Conservation (phyloP, 2,888 invertebrate species). For the Mimachlamys varia region DNA sequence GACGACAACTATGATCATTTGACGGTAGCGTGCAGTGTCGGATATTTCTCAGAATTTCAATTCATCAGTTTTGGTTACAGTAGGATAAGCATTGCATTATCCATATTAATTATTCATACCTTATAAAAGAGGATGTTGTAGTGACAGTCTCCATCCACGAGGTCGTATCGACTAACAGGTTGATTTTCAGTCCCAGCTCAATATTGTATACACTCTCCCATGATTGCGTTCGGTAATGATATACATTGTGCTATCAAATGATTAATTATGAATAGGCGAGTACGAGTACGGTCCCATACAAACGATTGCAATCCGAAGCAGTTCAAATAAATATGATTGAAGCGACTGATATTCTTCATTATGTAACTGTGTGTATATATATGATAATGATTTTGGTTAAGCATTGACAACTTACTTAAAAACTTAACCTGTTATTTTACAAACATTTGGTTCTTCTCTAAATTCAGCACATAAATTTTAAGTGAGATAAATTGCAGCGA, state of each 20-base stretch:
- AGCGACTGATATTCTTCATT: not conserved
- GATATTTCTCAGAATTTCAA: too few species aligned
- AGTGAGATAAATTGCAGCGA: too few species aligned
- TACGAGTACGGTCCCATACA: not conserved
- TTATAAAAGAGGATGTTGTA: not conserved
- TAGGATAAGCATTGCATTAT: not conserved
- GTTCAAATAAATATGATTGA: not conserved
- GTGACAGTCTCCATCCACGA: not conserved
- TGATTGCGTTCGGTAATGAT: not conserved
- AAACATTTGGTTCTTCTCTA: too few species aligned
- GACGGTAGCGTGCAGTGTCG: too few species aligned
- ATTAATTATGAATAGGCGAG: conserved; percentile 2
- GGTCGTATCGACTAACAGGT: not conserved
- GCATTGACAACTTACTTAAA: too few species aligned
- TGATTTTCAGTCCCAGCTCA: not conserved
- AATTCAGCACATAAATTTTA: too few species aligned
- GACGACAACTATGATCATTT: too few species aligned
- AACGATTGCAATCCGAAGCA: not conserved
- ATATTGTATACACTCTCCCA: not conserved
- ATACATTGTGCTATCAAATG: not conserved
- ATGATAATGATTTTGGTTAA: not conserved
- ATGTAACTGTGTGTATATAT: not conserved
- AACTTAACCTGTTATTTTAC: too few species aligned
- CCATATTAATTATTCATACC: not conserved
- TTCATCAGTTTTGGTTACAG: too few species aligned